Conservation (phyloP, 2,113 vertebrate species). For the Argyrosomus japonicus region DNA sequence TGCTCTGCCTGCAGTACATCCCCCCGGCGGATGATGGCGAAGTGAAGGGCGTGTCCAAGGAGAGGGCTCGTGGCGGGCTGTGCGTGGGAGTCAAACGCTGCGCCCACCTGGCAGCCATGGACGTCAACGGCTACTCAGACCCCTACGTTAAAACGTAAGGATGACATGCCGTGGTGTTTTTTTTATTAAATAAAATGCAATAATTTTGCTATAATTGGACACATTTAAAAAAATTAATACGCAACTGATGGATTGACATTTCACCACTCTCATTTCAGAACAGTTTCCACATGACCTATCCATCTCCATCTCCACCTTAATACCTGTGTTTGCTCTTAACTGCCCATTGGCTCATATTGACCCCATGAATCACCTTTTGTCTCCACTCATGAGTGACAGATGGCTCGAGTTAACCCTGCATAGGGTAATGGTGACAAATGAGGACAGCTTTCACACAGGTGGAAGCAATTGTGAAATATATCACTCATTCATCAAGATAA, state of each 20-base stretch:
- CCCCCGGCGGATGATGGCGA: conserved; percentile 71
- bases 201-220: background rate
- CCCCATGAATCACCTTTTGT: conserved; percentile 53
- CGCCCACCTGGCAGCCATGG: conserved; percentile 92
- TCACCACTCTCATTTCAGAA: conserved; percentile 26
- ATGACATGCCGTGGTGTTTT: background rate
- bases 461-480: conserved; percentile 26
- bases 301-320: conserved; percentile 1
- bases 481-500: conserved; percentile 45
- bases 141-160: conserved; percentile 93
- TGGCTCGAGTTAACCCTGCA: conserved; percentile 5
- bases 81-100: conserved; percentile 90
- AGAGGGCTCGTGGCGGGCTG: conserved; percentile 87
- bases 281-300: conserved; percentile 31
- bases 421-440: conserved; percentile 50
- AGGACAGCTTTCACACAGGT: conserved; percentile 28
- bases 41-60: conserved; percentile 77
- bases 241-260: conserved; percentile 29
- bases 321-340: conserved; percentile 27
- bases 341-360: conserved; percentile 38
- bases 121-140: conserved; percentile 92
- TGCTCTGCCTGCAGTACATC: conserved; percentile 88
- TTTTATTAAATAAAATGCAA: background rate
- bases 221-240: background rate
- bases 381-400: conserved; percentile 40